Percentiles rank a stretch among this genome's conserved stretches.
phyloP scores from a whole-genome alignment of 2,888 invertebrate genomes.

The Dryomyza anilis region DNA sequence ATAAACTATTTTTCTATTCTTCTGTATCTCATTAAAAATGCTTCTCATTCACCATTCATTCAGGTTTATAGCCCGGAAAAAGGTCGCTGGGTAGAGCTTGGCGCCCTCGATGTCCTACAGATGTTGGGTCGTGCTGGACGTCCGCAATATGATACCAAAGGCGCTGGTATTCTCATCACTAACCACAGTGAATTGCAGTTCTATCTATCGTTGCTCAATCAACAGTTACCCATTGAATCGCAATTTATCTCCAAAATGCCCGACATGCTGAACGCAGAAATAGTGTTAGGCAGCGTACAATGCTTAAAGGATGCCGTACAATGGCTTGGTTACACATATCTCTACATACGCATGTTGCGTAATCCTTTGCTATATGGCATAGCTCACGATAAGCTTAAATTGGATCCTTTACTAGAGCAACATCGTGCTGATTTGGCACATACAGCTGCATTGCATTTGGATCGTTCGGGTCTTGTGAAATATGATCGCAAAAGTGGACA shows the following conservation, averaged over 20 bases:
- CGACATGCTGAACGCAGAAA: constrained; percentile 97
- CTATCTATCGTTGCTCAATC: constrained; percentile 95
- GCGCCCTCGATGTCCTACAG: constrained; percentile 96
- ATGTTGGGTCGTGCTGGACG: constrained; percentile 98
- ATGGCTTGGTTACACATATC: constrained; percentile 95
- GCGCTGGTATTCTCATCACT: constrained; percentile 95
- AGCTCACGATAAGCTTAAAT: constrained; percentile 75
- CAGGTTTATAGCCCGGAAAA: constrained; percentile 98
- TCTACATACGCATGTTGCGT: constrained; percentile 93
- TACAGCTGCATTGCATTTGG: constrained; percentile 88
- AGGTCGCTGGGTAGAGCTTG: constrained; percentile 97
- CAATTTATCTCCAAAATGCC: constrained; percentile 92
- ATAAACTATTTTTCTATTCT: too few relatives aligned
- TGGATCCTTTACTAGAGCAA: constrained; percentile 85
- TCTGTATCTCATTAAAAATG: too few relatives aligned
- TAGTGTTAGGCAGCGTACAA: constrained; percentile 90
- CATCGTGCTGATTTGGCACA: constrained; percentile 94
- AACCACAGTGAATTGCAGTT: constrained; percentile 99
- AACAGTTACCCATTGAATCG: constrained; percentile 97
- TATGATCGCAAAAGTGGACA: constrained; percentile 95
- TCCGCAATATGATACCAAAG: constrained; percentile 98
- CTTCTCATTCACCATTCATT: too few relatives aligned
- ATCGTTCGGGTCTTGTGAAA: constrained; percentile 92
- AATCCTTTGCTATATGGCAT: constrained; percentile 90
- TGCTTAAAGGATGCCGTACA: constrained; percentile 87